These are phyloP conservation scores for Oxyteleia sp. DNA, from an alignment of 2,888 invertebrate species.

Conservation along the genomic window DNA sequence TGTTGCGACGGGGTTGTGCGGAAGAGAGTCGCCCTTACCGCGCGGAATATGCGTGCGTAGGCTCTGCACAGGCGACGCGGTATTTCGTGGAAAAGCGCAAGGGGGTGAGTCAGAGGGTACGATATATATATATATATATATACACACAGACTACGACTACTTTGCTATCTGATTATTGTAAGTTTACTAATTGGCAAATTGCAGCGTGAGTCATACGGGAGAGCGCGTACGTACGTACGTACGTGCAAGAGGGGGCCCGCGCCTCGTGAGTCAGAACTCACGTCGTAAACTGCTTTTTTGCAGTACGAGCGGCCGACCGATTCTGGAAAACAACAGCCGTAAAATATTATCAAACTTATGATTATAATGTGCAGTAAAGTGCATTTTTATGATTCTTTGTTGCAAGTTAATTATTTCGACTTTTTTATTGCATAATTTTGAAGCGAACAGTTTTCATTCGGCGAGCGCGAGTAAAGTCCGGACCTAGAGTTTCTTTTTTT, in stretches of 20 bases:
- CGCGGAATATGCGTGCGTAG: slow-evolving; percentile 66
- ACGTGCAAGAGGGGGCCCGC: slow-evolving; percentile 3
- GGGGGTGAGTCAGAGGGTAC: slow-evolving; percentile 59
- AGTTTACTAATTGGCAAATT: slow-evolving; percentile 84
- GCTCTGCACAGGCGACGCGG: slow-evolving; percentile 55
- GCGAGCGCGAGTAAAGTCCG: neutral
- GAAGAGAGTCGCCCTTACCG: slow-evolving; percentile 49
- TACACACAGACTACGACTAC: slow-evolving; percentile 43
- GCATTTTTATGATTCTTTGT: slow-evolving; percentile 48
- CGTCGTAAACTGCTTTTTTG: slow-evolving; percentile 43
- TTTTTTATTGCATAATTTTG: slow-evolving; percentile 47
- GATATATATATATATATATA: no score
- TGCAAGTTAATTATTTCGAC: slow-evolving; percentile 46
- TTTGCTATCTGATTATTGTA: slow-evolving; percentile 82
- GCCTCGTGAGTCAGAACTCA: slow-evolving; percentile 57
- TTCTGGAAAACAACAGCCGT: slow-evolving; percentile 41
- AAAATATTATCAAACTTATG: slow-evolving; percentile 58
- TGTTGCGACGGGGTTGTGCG: no score
- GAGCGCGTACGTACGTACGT: neutral
- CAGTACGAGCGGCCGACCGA: slow-evolving; percentile 2
- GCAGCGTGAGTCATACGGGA: slow-evolving; percentile 80
- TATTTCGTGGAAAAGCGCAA: slow-evolving; percentile 72
- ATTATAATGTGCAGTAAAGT: slow-evolving; percentile 44
- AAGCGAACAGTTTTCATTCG: slow-evolving; percentile 3
- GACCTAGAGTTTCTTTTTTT: slow-evolving; percentile 6